These are phyloP conservation scores for Tetheella fluctuosa DNA, from an alignment of 2,888 invertebrate genomes.

Conservation along the genomic window DNA sequence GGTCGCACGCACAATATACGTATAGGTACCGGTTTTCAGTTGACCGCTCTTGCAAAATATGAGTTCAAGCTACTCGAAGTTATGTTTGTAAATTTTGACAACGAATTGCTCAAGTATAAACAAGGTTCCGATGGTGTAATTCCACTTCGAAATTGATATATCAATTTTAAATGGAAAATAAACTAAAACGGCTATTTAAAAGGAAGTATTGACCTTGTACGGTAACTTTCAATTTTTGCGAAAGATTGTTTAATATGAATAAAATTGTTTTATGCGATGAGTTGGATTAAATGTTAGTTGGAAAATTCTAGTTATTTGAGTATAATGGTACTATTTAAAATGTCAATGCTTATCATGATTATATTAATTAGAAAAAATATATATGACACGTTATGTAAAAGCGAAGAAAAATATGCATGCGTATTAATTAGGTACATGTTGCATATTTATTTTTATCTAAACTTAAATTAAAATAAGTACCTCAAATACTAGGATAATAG, in stretches of 20 bases:
- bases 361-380: background rate
- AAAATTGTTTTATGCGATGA: background rate
- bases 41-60: slow-evolving; percentile 21
- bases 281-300: background rate
- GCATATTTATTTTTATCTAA: slow-evolving; percentile 19
- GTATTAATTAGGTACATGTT: slow-evolving; percentile 15
- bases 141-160: slow-evolving; percentile 13
- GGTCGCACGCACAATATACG: slow-evolving; percentile 22
- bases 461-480: slow-evolving; percentile 10
- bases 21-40: slow-evolving; percentile 25
- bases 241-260: slow-evolving; percentile 12
- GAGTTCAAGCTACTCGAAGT: slow-evolving; percentile 9
- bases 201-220: slow-evolving; percentile 17
- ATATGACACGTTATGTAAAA: background rate
- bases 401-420: background rate
- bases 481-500: background rate
- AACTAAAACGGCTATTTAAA: slow-evolving; percentile 18
- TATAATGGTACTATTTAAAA: too few species aligned
- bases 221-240: slow-evolving; percentile 20
- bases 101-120: slow-evolving; percentile 25
- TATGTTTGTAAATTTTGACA: slow-evolving; percentile 20
- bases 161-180: slow-evolving; percentile 15
- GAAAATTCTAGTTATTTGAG: too few species aligned
- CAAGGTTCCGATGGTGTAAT: slow-evolving; percentile 17
- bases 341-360: background rate